A percentile compares a stretch with the other conserved stretches of the same genome.
These are phyloP conservation scores for Melipona bicolor DNA, from an alignment of 2,888 invertebrate species.

Conservation along the genomic window DNA sequence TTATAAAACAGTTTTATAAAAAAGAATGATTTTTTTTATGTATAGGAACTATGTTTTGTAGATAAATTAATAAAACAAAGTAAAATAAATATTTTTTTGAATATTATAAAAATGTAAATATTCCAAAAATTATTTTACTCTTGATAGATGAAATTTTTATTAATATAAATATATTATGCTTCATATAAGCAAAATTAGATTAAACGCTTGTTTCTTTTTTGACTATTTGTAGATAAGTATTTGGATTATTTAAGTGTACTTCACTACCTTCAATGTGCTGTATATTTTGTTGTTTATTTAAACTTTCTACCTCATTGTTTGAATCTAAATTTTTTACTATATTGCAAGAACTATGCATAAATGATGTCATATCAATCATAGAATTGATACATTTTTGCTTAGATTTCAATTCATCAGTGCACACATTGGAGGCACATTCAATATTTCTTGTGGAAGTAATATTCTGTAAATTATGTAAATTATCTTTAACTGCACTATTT, in stretches of 20 bases:
- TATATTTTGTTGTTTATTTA: conserved; percentile 53
- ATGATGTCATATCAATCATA: conserved; percentile 69
- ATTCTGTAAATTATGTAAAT: conserved; percentile 58
- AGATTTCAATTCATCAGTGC: conserved; percentile 59
- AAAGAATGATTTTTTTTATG: conserved; percentile 3
- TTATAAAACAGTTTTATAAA: conserved; percentile 17
- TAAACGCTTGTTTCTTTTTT: conserved; percentile 83
- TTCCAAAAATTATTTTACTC: conserved; percentile 15
- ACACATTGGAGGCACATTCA: conserved; percentile 59
- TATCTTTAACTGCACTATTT: conserved; percentile 70
- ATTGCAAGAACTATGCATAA: conserved; percentile 63
- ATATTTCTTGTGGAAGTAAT: conserved; percentile 61
- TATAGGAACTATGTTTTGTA: conserved; percentile 39
- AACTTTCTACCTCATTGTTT: conserved; percentile 51
- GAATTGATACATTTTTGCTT: conserved; percentile 71
- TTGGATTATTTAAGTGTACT: conserved; percentile 62
- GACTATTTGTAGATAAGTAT: conserved; percentile 67
- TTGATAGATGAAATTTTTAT: conserved; percentile 29
- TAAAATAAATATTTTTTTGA: conserved; percentile 6
- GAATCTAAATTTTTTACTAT: conserved; percentile 57
- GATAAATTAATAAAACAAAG: conserved; percentile 11
- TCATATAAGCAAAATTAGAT: conserved; percentile 45
- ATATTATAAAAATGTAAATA: conserved; percentile 27
- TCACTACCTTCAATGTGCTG: conserved; percentile 60
- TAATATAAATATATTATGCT: conserved; percentile 51